phyloP scores from a whole-genome alignment of 2,888 invertebrate genomes.

The Noctua pronuba region DNA sequence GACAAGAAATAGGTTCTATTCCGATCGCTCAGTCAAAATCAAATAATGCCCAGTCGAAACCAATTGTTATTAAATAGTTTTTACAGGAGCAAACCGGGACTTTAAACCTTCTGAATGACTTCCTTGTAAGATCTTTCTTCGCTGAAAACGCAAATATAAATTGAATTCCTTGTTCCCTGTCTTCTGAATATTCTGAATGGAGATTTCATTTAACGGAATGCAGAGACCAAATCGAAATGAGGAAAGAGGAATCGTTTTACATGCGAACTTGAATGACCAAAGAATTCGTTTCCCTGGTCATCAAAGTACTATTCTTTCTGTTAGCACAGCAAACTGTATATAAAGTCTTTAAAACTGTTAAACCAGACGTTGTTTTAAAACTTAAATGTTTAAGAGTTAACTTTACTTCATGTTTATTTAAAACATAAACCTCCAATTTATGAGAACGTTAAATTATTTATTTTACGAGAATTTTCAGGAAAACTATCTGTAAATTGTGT shows the following conservation, averaged over 20 bases:
- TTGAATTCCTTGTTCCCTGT: constrained; percentile 78
- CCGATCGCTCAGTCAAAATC: neutral
- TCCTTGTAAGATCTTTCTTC: constrained; percentile 75
- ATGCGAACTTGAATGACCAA: constrained; percentile 41
- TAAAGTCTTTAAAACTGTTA: constrained; percentile 16
- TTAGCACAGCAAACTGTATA: constrained; percentile 26
- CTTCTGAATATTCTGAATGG: constrained; percentile 75
- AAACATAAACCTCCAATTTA: constrained; percentile 3
- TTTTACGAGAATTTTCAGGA: neutral
- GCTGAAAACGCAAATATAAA: constrained; percentile 76
- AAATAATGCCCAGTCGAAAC: neutral
- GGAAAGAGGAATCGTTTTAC: constrained; percentile 51
- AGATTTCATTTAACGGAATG: constrained; percentile 68
- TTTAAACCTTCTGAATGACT: constrained; percentile 75
- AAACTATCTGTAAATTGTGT: constrained; percentile 23
- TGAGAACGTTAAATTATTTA: constrained; percentile 9
- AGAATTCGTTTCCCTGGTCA: constrained; percentile 29
- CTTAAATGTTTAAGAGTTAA: constrained; percentile 12
- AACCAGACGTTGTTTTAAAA: constrained; percentile 16
- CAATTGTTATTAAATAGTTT: constrained; percentile 68
- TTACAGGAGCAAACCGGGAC: constrained; percentile 58
- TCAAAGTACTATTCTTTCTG: constrained; percentile 11
- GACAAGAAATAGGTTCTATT: neutral
- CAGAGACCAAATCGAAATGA: constrained; percentile 63
- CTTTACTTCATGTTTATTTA: constrained; percentile 20